Evolutionary conservation across 2,888 invertebrate species (phyloP).

Genomic region (Aleiodes testaceus): DNA sequence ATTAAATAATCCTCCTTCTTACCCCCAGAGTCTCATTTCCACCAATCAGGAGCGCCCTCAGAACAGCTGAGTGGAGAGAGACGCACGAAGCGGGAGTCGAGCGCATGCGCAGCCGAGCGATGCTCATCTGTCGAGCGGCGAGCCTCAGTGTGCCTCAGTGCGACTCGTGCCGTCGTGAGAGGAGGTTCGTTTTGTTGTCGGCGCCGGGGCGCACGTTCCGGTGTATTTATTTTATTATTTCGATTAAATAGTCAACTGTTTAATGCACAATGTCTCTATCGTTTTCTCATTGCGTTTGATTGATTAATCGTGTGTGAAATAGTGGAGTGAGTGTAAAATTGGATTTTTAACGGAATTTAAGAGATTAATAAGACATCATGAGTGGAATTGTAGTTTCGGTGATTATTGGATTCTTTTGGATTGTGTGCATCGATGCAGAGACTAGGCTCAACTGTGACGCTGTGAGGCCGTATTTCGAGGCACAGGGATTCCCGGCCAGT

Average conservation of each 20-base stretch:
- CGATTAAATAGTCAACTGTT: no score
- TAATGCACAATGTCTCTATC: no score
- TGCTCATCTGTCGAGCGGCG: not conserved
- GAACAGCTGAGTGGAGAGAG: no score
- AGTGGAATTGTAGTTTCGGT: conserved; percentile 57
- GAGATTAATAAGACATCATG: not conserved
- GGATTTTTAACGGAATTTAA: not conserved
- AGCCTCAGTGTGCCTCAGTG: not conserved
- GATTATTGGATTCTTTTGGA: conserved; percentile 60
- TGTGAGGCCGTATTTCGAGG: conserved; percentile 73
- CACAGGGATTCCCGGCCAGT: conserved; percentile 73
- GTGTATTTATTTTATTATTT: not conserved
- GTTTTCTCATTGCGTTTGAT: no score
- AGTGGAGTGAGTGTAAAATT: not conserved
- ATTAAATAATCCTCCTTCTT: no score
- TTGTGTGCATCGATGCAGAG: conserved; percentile 52
- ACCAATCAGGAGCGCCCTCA: no score
- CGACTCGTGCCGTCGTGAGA: conserved; percentile 9
- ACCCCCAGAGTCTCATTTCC: no score
- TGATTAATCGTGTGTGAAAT: no score
- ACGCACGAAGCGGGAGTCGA: no score
- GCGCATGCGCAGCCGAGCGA: no score
- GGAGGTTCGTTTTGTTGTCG: not conserved
- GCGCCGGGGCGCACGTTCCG: conserved; percentile 3
- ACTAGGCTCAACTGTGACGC: conserved; percentile 72